These are phyloP conservation scores for Sinella curviseta DNA, from an alignment of 1,140 invertebrate genomes.

Conservation along the genomic window DNA sequence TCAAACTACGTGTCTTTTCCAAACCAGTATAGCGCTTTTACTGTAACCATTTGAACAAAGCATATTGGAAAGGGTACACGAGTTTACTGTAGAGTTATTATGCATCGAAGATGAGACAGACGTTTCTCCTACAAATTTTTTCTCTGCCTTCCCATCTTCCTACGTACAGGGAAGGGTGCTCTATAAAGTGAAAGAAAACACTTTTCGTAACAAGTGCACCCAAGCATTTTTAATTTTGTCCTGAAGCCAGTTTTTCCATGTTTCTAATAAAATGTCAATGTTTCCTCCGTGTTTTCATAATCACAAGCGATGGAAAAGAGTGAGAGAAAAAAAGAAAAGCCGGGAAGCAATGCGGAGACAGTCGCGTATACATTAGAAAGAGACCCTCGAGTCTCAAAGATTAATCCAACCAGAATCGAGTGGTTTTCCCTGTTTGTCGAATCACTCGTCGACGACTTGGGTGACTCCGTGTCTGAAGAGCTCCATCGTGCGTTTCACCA, in stretches of 20 bases:
- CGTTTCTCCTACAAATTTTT: not conserved
- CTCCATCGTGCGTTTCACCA: not conserved
- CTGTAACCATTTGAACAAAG: too few relatives aligned
- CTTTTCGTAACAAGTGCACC: slow-evolving; percentile 4
- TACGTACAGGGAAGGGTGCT: too few relatives aligned
- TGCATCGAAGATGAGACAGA: not conserved
- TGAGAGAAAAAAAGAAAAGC: not conserved
- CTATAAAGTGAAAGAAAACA: not conserved
- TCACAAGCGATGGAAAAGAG: not conserved
- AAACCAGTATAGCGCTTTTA: too few relatives aligned
- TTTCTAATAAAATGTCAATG: slow-evolving; percentile 26
- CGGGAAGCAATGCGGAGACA: not conserved
- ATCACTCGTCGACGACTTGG: not conserved
- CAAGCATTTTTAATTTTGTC: slow-evolving; percentile 26
- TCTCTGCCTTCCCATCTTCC: too few relatives aligned
- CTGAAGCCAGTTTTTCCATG: slow-evolving; percentile 10
- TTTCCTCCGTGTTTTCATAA: slow-evolving; percentile 21
- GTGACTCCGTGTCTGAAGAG: not conserved
- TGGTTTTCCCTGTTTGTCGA: slow-evolving; percentile 21
- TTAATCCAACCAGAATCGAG: slow-evolving; percentile 25
- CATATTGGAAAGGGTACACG: not conserved
- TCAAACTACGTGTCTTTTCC: too few relatives aligned
- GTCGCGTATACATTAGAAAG: not conserved
- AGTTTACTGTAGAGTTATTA: not conserved
- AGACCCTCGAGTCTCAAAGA: slow-evolving; percentile 12